A percentile compares a stretch with the other conserved stretches of the same genome.
Conservation (phyloP, 2,888 invertebrate genomes). For the Papilio elwesi region DNA sequence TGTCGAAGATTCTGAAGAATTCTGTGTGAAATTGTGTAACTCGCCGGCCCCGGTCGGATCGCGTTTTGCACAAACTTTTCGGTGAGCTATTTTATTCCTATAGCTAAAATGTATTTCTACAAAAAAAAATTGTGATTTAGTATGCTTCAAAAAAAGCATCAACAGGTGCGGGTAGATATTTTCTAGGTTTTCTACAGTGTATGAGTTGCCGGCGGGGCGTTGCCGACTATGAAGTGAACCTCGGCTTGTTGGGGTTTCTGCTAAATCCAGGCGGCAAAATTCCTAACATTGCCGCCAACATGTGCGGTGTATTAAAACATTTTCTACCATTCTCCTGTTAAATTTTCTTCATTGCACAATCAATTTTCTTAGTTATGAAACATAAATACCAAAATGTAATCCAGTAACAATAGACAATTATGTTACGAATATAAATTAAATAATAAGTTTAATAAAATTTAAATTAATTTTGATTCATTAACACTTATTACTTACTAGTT, state of each 20-base stretch:
- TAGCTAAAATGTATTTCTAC: slow-evolving; percentile 39
- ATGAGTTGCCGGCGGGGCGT: slow-evolving; percentile 64
- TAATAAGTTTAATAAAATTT: not conserved
- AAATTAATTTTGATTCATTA: not conserved
- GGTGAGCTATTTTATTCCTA: slow-evolving; percentile 66
- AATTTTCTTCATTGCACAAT: slow-evolving; percentile 27
- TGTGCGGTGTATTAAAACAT: slow-evolving; percentile 35
- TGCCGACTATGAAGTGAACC: slow-evolving; percentile 63
- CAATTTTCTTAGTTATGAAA: slow-evolving; percentile 22
- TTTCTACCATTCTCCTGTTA: slow-evolving; percentile 1
- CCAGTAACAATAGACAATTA: not conserved
- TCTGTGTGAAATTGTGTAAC: slow-evolving; percentile 83
- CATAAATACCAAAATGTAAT: not conserved
- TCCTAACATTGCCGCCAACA: slow-evolving; percentile 53
- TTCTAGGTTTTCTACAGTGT: slow-evolving; percentile 47
- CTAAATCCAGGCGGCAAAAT: slow-evolving; percentile 68
- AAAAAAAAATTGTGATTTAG: slow-evolving; percentile 34
- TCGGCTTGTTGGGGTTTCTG: slow-evolving; percentile 67
- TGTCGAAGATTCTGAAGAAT: slow-evolving; percentile 84
- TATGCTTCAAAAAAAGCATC: slow-evolving; percentile 39
- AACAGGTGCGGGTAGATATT: slow-evolving; percentile 51
- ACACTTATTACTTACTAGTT: not conserved
- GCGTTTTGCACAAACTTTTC: slow-evolving; percentile 81
- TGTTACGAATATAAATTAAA: not conserved
- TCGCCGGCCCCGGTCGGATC: slow-evolving; percentile 79